These are phyloP conservation scores for Leptarthrus brevirostris DNA, from an alignment of 2,888 invertebrate genomes.

Conservation along the genomic window DNA sequence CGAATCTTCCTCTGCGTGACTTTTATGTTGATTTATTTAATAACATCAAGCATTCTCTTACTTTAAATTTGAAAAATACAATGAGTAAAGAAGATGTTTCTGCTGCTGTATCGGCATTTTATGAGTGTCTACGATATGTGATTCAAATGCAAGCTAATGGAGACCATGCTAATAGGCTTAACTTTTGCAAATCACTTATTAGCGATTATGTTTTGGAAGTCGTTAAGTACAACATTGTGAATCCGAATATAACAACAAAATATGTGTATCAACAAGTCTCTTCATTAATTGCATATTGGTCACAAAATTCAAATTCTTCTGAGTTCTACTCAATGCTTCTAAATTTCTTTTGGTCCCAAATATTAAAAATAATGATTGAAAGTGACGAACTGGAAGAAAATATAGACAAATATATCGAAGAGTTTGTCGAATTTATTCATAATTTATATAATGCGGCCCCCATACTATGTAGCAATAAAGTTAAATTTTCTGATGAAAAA, in stretches of 20 bases:
- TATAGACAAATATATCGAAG: conserved; percentile 61
- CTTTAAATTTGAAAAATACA: conserved; percentile 69
- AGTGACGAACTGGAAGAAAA: conserved; percentile 57
- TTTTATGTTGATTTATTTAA: conserved; percentile 77
- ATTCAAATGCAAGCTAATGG: conserved; percentile 67
- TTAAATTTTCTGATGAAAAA: conserved; percentile 67
- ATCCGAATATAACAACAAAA: conserved; percentile 65
- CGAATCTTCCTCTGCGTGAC: conserved; percentile 60
- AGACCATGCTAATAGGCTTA: conserved; percentile 45
- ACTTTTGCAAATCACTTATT: conserved; percentile 55
- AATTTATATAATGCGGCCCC: conserved; percentile 61
- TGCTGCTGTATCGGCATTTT: conserved; percentile 75
- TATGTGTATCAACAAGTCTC: conserved; percentile 69
- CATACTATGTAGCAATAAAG: conserved; percentile 68
- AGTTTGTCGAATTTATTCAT: conserved; percentile 67
- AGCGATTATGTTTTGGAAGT: conserved; percentile 61
- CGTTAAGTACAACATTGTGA: conserved; percentile 68
- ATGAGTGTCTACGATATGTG: conserved; percentile 80
- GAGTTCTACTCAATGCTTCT: conserved; percentile 59
- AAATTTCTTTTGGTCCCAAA: conserved; percentile 61
- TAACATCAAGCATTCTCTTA: conserved; percentile 74
- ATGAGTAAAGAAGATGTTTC: conserved; percentile 76
- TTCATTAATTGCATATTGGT: conserved; percentile 71
- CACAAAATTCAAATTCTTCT: conserved; percentile 65
- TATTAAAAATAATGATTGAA: conserved; percentile 59